phyloP scores from a whole-genome alignment of 92 coral and sea anemone species.

The Epizoanthus ramosus region DNA sequence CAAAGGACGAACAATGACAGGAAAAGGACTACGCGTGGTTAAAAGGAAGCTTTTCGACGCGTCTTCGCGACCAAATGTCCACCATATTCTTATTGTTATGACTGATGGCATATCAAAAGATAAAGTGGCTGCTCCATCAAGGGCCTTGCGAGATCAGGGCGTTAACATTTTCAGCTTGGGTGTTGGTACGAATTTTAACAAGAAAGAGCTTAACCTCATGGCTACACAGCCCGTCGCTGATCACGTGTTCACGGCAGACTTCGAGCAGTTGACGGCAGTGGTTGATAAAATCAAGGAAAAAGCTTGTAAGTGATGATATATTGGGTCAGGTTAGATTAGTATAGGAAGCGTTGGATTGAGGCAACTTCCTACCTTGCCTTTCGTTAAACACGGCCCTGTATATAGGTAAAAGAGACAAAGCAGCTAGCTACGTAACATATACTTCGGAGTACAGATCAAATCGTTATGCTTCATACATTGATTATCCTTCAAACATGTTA shows the following conservation, averaged over 20 bases:
- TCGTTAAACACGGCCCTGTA: no score
- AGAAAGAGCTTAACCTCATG: background rate
- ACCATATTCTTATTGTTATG: slow-evolving; percentile 54
- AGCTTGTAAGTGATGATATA: no score
- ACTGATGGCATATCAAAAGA: slow-evolving; percentile 59
- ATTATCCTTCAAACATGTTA: no score
- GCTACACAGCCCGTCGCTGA: no score
- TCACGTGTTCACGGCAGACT: background rate
- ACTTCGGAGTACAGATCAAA: no score
- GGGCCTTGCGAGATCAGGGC: background rate
- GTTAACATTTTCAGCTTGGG: background rate
- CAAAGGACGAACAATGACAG: slow-evolving; percentile 50
- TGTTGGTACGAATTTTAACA: background rate
- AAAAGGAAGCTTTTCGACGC: slow-evolving; percentile 43
- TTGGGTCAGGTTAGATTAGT: no score
- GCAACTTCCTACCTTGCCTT: no score
- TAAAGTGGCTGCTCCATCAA: background rate
- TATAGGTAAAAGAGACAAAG: no score
- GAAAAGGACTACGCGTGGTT: slow-evolving; percentile 44
- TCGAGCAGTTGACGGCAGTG: background rate
- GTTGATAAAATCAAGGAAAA: background rate
- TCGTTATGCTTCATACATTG: no score
- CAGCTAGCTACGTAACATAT: no score
- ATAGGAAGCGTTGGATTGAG: no score
- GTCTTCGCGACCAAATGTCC: slow-evolving; percentile 52